Base-by-base conservation (phyloP, 30 jellyfish, hydroid and myxozoan species). In the Hydractinia echinata region DNA sequence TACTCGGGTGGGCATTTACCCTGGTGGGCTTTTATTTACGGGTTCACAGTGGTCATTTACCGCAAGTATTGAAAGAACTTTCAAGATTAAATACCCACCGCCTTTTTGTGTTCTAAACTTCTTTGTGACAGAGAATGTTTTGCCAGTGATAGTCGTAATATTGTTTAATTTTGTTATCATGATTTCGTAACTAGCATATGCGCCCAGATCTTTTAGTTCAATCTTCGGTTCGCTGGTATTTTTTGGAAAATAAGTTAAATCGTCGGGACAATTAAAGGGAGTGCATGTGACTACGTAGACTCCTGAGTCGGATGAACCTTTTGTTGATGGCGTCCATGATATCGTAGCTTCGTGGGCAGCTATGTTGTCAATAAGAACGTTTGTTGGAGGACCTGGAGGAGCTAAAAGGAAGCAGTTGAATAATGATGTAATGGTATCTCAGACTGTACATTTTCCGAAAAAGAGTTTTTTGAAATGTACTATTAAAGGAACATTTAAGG, bases 61-160 rank as follows among this genome's bases (percentile, higher is more conserved):
- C 2, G 44, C 44, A 30, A 30, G 44, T 30, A 30, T 30, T 30
- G 44, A 30, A 30, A 30, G 44, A 30, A 30, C 44, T 30, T 30
- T 30, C 44, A 30, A 30, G 44, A 13, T 16, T 67, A 10, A 20
- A 20, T 50, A 78, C 96, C 71, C 72, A 90, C 97, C 87, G 71
- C 97, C 97, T 76, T 85, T 54, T 4, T 11, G 30, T 0, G 97
- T 90, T 21, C 20, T 82, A 83, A 90, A 90, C 61, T 72, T 51
- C 50, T 54, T 7, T 50, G 18, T 53, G 9, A 39, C 69, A 4
- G 39, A 5, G 6, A 5, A 8, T 6, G 15, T 56, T 66, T 20
- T 9, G 11, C 88, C 96, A 85, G 89, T 85, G 19, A 86, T 84
- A 6, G 18, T 70, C 20, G 97, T 90, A 76, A 85, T 95, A 49